These are phyloP conservation scores for Hydrolagus colliei DNA, from an alignment of 2,797 vertebrate species.

Conservation along the genomic window DNA sequence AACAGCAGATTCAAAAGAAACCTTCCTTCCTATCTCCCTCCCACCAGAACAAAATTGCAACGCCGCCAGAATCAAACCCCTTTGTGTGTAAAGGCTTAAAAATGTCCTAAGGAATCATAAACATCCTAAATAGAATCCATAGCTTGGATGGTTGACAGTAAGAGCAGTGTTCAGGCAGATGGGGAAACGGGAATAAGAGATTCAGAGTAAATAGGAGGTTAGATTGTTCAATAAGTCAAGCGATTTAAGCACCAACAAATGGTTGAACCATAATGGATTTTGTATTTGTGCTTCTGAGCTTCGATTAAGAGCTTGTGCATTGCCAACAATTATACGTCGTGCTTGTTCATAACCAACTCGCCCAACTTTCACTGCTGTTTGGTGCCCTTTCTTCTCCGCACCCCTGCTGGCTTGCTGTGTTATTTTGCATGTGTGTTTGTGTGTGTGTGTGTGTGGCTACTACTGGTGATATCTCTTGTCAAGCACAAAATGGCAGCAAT, in stretches of 20 bases:
- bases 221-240: not conserved
- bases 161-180: not conserved
- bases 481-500: not conserved
- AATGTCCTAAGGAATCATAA: not conserved
- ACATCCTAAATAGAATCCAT: not conserved
- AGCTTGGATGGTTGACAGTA: not conserved
- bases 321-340: no score
- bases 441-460: not conserved
- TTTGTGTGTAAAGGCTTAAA: not conserved
- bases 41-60: no score
- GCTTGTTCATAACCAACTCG: not conserved
- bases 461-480: not conserved
- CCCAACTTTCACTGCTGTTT: not conserved
- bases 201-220: not conserved
- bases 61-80: no score
- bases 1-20: not conserved
- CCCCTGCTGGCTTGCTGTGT: not conserved
- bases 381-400: no score
- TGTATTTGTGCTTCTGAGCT: not conserved
- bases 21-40: no score
- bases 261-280: not conserved
- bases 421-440: conserved; percentile 24
- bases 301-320: not conserved
- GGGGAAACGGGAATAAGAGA: not conserved
- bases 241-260: not conserved